Evolutionary conservation across 2,888 invertebrate genomes (phyloP), one percentile per base, ranked within the genome.

Genomic region (Pharmacophagus antenor): DNA sequence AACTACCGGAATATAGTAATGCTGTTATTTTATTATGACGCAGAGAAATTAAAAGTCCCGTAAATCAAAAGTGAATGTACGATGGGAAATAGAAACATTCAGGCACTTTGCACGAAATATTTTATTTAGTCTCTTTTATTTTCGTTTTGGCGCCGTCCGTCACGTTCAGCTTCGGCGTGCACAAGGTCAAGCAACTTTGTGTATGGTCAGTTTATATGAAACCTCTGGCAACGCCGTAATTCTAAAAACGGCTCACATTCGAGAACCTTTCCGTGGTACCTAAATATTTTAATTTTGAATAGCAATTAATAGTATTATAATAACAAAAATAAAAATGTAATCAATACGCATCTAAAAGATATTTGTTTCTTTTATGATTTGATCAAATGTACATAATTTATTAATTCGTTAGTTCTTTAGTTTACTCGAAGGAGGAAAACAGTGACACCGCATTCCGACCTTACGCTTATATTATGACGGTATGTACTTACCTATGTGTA

Each of bases 171-270:
- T 58, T 58, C 59, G 64, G 62, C 37, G 37, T 64, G 65, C 62
- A 65, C 71, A 72, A 76, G 77, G 76, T 70, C 65, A 68, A 63
- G 59, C 67, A 65, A 71, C 66, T 71, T 66, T 68, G 66, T 65
- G 63, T 69, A 63, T 63, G 63, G 65, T 63, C 70, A 70, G 62
- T 65, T 57, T 57, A 50, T 18, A 23, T 25, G 44, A 61, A 65
- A 69, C 73, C 74, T 74, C 72, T 69, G 57, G 41, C 51, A 51
- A 51, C 48, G 62, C 63, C 66, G 56, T 67, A 71, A 70, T 21
- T 44, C 18, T 42, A n/a, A 27, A 54, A 8, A 15, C 2, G 27
- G 15, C 8, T 21, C n/a, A 54, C 20, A 44, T 8, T 44, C 23
- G 8, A 25, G 18, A 10, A 37, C 3, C 15, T 2, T 37, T 37